Base-by-base conservation (phyloP, 2,888 invertebrate species). In the Rhorus exstirpatorius region DNA sequence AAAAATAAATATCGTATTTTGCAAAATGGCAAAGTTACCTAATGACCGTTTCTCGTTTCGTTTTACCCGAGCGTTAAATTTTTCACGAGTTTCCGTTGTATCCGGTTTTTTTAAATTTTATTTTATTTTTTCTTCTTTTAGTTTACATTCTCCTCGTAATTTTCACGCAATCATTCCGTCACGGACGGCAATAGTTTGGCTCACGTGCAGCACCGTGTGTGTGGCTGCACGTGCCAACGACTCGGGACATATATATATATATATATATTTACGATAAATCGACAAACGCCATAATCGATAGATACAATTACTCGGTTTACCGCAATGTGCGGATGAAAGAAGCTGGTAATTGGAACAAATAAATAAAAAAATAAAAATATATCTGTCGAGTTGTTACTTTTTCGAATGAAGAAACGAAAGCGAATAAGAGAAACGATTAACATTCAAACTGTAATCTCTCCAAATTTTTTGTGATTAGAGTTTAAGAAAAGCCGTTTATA, bases 251-350 rank as follows among this genome's bases (percentile, higher is more conserved):
- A n/a, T n/a, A n/a, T n/a, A n/a, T n/a, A n/a, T n/a, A n/a, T n/a
- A n/a, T n/a, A n/a, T n/a, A n/a, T 80, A 65, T 71, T 14, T 24
- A 53, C 74, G 72, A 68, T 74, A 70, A 75, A 70, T 76, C 74
- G 35, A 68, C 74, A 10, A 74, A 14, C 35, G 21, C 63, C 24
- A 51, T 7, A 8, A 17, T 38, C n/a, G n/a, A n/a, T n/a, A n/a
- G n/a, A n/a, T 0, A 14, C 24, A 71, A 81, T 81, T 81, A 71
- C 55, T 49, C 8, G 70, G 35, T 2, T 80, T 44, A 71, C 49
- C 44, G 65, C 49, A 70, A 38, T 70, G 58, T 71, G 74, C 21
- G n/a, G n/a, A 76, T 49, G 14, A 51, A 38, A 65, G 24, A 65
- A 76, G 55, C 14, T 8, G 14, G 35, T 0, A 10, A 17, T 31